These are phyloP conservation scores for Phyllotreta cruciferae DNA, from an alignment of 2,888 invertebrate genomes.

Conservation along the genomic window DNA sequence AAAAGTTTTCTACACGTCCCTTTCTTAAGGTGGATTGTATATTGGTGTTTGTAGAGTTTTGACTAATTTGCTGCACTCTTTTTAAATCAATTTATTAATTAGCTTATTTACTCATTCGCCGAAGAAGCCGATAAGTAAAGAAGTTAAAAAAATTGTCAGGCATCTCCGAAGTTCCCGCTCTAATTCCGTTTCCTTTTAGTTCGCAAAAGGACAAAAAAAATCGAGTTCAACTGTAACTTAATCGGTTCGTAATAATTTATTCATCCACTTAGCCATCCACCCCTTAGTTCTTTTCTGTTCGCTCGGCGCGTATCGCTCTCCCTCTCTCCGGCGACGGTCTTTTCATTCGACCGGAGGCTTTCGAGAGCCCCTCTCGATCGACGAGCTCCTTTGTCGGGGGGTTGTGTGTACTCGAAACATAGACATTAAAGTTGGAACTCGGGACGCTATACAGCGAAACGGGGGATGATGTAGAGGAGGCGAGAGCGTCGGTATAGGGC, in stretches of 20 bases:
- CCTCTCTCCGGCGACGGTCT: background rate
- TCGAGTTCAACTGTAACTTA: constrained; percentile 12
- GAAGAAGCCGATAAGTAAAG: no score
- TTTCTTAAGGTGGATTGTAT: no score
- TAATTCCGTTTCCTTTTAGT: background rate
- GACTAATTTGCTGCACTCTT: no score
- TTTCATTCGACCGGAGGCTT: constrained; percentile 28
- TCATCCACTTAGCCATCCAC: constrained; percentile 16
- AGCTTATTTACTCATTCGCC: constrained; percentile 6
- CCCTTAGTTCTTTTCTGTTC: constrained; percentile 2
- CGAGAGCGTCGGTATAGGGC: constrained; percentile 9
- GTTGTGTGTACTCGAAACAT: constrained; percentile 31
- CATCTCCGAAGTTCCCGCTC: no score
- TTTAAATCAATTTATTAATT: no score
- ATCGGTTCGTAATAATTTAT: constrained; percentile 25
- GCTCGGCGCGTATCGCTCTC: background rate
- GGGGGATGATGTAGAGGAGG: constrained; percentile 1
- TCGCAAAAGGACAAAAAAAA: constrained; percentile 1
- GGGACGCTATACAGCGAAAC: constrained; percentile 6
- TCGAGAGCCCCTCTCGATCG: constrained; percentile 33
- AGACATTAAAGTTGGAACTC: constrained; percentile 23
- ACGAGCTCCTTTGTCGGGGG: constrained; percentile 38
- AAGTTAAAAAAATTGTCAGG: no score
- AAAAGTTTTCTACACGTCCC: no score
- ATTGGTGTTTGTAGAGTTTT: no score